phyloP scores from a whole-genome alignment of 1,140 invertebrate species.

The Heliothis virescens region DNA sequence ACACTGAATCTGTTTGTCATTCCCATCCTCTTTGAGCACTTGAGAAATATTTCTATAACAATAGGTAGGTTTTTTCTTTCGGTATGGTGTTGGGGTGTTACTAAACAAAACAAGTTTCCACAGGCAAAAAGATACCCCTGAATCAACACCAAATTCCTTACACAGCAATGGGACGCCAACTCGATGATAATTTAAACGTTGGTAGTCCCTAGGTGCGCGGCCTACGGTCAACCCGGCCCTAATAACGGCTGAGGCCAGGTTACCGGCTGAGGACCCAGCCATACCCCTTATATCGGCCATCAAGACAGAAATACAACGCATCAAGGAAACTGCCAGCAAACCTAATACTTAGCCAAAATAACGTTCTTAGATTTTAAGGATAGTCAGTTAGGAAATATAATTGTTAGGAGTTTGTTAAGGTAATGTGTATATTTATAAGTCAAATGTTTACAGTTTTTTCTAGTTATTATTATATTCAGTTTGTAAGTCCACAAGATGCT shows the following conservation, averaged over 20 bases:
- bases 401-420: background rate
- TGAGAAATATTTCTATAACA: too few species aligned
- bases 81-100: background rate
- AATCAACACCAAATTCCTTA: constrained; percentile 32
- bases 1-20: too few species aligned
- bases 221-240: constrained; percentile 77
- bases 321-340: constrained; percentile 69
- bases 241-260: constrained; percentile 74
- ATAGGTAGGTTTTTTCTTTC: too few species aligned
- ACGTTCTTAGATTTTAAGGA: constrained; percentile 7
- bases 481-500: too few species aligned
- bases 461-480: too few species aligned
- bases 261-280: constrained; percentile 85
- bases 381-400: background rate
- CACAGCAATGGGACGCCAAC: constrained; percentile 49
- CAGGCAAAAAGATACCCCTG: background rate
- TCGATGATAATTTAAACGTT: constrained; percentile 50
- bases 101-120: background rate
- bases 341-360: constrained; percentile 51
- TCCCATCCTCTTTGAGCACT: too few species aligned
- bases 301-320: constrained; percentile 85
- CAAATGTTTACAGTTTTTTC: background rate
- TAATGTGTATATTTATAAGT: background rate
- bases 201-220: constrained; percentile 55
- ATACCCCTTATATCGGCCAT: constrained; percentile 88